Conservation (phyloP, 1,140 invertebrate genomes). For the Bombus waltoni region DNA sequence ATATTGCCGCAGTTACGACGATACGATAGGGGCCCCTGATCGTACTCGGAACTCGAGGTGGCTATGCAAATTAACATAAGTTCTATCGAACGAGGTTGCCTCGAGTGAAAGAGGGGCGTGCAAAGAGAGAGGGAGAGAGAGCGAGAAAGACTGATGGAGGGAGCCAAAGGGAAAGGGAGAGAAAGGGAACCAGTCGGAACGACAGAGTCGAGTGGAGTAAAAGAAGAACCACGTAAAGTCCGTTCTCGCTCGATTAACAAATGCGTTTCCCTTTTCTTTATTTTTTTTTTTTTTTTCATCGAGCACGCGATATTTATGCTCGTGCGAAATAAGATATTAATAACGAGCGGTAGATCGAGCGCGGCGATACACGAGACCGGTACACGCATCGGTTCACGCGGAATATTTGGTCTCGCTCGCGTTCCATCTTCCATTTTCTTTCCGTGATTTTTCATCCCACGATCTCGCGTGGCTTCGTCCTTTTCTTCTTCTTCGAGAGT, state of each 20-base stretch:
- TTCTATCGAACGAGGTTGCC: constrained; percentile 67
- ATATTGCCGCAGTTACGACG: constrained; percentile 62
- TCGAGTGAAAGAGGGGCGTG: constrained; percentile 26
- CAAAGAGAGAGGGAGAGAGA: not conserved
- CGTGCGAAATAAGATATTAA: constrained; percentile 61
- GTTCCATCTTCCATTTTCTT: constrained; percentile 1
- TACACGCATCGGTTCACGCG: constrained; percentile 37
- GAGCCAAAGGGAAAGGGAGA: not conserved
- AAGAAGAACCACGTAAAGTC: constrained; percentile 47
- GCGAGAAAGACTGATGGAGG: not conserved
- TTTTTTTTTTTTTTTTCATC: constrained; percentile 10
- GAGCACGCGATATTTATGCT: constrained; percentile 56
- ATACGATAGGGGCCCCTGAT: constrained; percentile 59
- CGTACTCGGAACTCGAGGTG: constrained; percentile 61
- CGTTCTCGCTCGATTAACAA: constrained; percentile 58
- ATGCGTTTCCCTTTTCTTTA: constrained; percentile 17
- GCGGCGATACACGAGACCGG: constrained; percentile 47
- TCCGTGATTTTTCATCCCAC: not conserved
- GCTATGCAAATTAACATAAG: constrained; percentile 68
- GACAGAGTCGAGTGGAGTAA: constrained; percentile 23
- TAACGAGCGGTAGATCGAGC: constrained; percentile 52
- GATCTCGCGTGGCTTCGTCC: not conserved
- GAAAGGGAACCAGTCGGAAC: constrained; percentile 35
- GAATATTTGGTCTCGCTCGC: not conserved
- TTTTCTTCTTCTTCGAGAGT: not conserved